Evolutionary conservation across 1,140 invertebrate genomes (phyloP), one percentile per base, ranked within the genome.

Genomic region (Sitobion miscanthi): DNA sequence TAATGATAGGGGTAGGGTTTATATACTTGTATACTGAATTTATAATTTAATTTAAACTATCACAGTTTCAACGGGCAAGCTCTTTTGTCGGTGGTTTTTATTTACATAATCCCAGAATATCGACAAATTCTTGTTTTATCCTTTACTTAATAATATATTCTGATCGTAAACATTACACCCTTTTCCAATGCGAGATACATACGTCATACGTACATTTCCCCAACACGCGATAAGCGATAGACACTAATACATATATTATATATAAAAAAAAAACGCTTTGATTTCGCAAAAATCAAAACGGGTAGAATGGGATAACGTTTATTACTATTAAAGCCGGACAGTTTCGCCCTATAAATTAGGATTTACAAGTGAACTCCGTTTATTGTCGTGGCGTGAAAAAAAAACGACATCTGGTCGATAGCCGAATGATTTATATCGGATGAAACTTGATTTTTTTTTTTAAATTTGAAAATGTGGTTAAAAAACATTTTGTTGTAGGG

Each of bases 21-120:
- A 17, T 77, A n/a, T n/a, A 77, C 14, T n/a, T 77, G 6, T 42
- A 57, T 77, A 57, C 54, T 11, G 77, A 92, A 92, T 92, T 92
- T 85, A 92, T 92, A 92, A 92, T 92, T 92, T 82, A 92, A 82
- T 92, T 92, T 83, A 83, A 91, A 82, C 90, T 69, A 62, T 0
- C 42, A 20, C 42, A 30, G 42, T 21, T 91, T 45, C 42, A 35
- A 77, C 7, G 20, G 49, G 0, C 9, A 0, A 38, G 23, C 23
- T 89, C 52, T 89, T 89, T 89, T 57, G 88, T 54, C 49, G 35
- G 11, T 1, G 20, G 45, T 23, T 35, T 35, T 89, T 89, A 89
- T 89, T 92, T 82, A 92, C 45, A 92, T 92, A 92, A 92, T 92
- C 77, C 45, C 42, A 49, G 23, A 92, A 91, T 35, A 52, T 91